phyloP scores from a whole-genome alignment of 2,888 invertebrate genomes.

The Drosophila picticornis region DNA sequence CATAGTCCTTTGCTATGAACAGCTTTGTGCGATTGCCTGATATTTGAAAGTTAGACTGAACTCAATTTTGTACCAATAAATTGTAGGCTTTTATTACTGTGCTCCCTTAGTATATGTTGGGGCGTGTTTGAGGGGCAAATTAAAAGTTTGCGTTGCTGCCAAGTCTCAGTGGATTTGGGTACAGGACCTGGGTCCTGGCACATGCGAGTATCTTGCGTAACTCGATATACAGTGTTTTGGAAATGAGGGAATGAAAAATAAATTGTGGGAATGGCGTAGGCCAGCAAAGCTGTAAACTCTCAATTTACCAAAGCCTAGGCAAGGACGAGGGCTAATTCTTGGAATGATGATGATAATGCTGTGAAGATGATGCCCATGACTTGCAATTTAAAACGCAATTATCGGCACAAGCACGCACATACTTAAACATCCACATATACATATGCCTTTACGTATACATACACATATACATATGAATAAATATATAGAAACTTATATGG shows the following conservation, averaged over 20 bases:
- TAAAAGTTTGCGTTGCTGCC: constrained; percentile 26
- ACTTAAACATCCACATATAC: constrained; percentile 4
- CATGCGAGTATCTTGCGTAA: constrained; percentile 46
- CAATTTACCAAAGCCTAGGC: constrained; percentile 63
- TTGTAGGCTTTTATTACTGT: constrained; percentile 17
- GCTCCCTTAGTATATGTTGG: not conserved
- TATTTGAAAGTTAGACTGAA: constrained; percentile 4
- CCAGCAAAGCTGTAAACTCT: constrained; percentile 40
- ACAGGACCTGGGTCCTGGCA: constrained; percentile 3
- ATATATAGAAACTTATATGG: not conserved
- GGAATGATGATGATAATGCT: constrained; percentile 29
- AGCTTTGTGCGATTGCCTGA: constrained; percentile 1
- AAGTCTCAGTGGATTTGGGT: constrained; percentile 1
- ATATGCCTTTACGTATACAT: not conserved
- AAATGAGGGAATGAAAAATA: constrained; percentile 62
- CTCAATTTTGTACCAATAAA: constrained; percentile 12
- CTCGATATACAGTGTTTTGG: constrained; percentile 54
- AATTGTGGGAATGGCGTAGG: constrained; percentile 33
- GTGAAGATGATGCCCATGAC: constrained; percentile 53
- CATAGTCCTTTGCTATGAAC: not conserved
- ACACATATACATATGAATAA: not conserved
- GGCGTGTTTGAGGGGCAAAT: constrained; percentile 24
- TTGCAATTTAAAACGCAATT: constrained; percentile 76
- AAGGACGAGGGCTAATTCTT: constrained; percentile 41
- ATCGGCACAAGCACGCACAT: constrained; percentile 38